phyloP scores from a whole-genome alignment of 2,888 invertebrate genomes.

The Cheiracanthium punctorium region DNA sequence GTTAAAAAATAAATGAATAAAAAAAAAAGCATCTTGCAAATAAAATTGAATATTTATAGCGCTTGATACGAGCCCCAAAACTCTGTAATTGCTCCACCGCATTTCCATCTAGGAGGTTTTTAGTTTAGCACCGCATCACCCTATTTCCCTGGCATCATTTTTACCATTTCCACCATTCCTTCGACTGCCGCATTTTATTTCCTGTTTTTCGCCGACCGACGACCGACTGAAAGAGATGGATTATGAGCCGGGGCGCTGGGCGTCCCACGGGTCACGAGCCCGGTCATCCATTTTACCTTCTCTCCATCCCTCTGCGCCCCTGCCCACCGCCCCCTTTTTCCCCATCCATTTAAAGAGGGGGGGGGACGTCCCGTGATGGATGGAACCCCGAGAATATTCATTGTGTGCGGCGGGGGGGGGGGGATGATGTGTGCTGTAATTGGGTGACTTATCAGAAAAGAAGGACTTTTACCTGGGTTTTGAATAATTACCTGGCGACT shows the following conservation, averaged over 20 bases:
- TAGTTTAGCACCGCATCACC: neutral
- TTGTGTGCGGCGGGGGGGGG: neutral
- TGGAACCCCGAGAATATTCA: constrained; percentile 11
- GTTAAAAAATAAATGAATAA: too few relatives aligned
- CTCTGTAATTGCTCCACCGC: neutral
- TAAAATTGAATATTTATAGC: too few relatives aligned
- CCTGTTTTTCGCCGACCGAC: constrained; percentile 13
- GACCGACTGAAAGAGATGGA: constrained; percentile 66
- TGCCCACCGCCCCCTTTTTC: neutral
- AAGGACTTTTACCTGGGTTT: constrained; percentile 31
- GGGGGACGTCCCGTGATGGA: constrained; percentile 18
- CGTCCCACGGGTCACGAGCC: constrained; percentile 60
- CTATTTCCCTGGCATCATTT: neutral
- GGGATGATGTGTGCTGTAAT: constrained; percentile 13
- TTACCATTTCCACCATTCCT: constrained; percentile 1
- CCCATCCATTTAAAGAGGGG: neutral
- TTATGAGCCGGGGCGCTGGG: constrained; percentile 60
- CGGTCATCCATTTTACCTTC: constrained; percentile 52
- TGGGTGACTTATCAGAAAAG: constrained; percentile 27
- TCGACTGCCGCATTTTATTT: constrained; percentile 15
- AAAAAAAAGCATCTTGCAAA: too few relatives aligned
- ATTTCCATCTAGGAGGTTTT: neutral
- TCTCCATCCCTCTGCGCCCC: neutral
- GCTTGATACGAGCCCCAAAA: too few relatives aligned
- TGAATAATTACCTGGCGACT: constrained; percentile 57